Base-by-base conservation (phyloP, 2,888 invertebrate species). In the Heliconius ethilla region DNA sequence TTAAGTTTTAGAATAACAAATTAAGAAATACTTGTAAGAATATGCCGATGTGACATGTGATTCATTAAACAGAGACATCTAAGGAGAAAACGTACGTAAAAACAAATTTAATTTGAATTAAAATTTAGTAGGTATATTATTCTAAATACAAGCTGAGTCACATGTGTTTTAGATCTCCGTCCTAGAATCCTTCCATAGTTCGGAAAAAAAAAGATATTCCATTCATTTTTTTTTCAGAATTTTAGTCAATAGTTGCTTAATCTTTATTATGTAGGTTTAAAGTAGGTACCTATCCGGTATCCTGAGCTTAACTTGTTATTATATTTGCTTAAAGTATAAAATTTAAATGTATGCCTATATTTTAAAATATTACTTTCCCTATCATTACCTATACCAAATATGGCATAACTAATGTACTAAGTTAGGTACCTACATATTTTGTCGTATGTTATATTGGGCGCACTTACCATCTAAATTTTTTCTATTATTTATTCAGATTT, bases 401-500 rank as follows among this genome's bases (percentile, higher is more conserved):
- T 62, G n/a, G 11, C 10, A 62, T 27, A 63, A 37, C 66, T n/a
- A 22, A n/a, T 67, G 33, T 67, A 11, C 22, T 37, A 37, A 67
- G n/a, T 15, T 15, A 15, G 6, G 11, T 25, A 7, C 33, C 5
- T n/a, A 9, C 2, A 33, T 33, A 22, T 9, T 51, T 67, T 67
- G 37, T 15, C 7, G n/a, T 18, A 40, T 27, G 25, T 9, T 63
- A 70, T 55, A 76, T 62, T 70, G 45, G 27, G 13, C 10, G 37
- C n/a, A 66, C 27, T 29, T 33, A 37, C 59, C 40, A 25, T 59
- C 25, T 63, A 15, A 45, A 45, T n/a, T 40, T 40, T 89, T 37
- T 90, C 88, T n/a, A 86, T 87, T 91, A 88, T 92, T 92, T 91
- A 90, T 88, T 87, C 86, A 89, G 86, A 90, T 88, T 87, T 93